These are phyloP conservation scores for Caenorhabditis uteleia DNA, from an alignment of 2,888 invertebrate genomes.

Conservation along the genomic window DNA sequence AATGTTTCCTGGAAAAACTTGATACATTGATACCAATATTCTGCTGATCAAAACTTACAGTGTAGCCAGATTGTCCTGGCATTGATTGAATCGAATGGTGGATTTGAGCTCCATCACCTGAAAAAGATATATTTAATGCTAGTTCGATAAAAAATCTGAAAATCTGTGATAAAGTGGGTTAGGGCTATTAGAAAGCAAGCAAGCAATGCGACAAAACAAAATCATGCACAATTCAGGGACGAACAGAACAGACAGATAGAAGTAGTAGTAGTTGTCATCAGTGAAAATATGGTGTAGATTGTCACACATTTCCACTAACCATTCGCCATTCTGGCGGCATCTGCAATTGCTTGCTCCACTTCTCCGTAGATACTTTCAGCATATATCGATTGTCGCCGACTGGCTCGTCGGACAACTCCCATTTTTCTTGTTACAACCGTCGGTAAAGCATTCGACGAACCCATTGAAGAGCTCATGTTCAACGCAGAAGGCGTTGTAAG, in stretches of 20 bases:
- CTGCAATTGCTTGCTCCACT: constrained; percentile 32
- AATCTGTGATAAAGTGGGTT: background rate
- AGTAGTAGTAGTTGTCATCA: background rate
- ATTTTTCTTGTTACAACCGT: constrained; percentile 34
- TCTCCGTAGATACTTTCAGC: constrained; percentile 47
- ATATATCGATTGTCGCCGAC: constrained; percentile 46
- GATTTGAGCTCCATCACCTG: constrained; percentile 28
- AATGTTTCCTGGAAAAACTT: constrained; percentile 45
- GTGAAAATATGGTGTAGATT: constrained; percentile 5
- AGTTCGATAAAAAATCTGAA: background rate
- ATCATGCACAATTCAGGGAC: background rate
- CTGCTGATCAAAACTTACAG: constrained; percentile 16
- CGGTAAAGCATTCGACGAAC: constrained; percentile 34
- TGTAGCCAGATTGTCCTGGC: constrained; percentile 32
- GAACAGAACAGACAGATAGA: background rate
- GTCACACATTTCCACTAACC: constrained; percentile 30
- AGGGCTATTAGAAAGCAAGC: background rate
- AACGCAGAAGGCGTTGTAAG: constrained; percentile 30
- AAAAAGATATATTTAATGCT: constrained; percentile 6
- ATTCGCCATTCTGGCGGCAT: constrained; percentile 12
- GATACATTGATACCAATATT: too few species aligned
- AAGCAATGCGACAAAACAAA: background rate
- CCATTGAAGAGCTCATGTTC: constrained; percentile 27
- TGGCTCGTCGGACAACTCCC: constrained; percentile 42
- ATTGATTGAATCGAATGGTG: constrained; percentile 18